Evolutionary conservation across 2,888 invertebrate species (phyloP), one percentile per base, ranked within the genome.

Genomic region (Synergus gifuensis): DNA sequence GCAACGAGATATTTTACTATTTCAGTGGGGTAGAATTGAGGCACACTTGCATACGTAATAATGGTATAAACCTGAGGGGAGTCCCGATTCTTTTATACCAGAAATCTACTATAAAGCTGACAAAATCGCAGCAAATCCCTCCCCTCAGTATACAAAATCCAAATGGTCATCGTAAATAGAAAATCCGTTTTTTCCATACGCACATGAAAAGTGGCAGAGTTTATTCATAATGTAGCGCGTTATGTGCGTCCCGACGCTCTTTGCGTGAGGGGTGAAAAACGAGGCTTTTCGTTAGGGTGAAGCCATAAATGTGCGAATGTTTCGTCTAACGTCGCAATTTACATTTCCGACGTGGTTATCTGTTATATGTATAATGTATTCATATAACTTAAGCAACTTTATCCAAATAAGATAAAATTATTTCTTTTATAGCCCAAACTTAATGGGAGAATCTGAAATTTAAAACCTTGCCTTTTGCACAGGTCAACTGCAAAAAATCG

Each of bases 131-230:
- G 85, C 77, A 81, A 83, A 83, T 84, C 79, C 83, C 83, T 81
- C 80, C 82, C 83, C 79, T 85, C 81, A 80, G 85, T 84, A 84
- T 85, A 85, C 86, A 83, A 88, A 87, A 89, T 88, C 90, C 88
- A 90, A 90, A 90, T 90, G 90, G 90, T 90, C 90, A 90, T 90
- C 90, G 90, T 90, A 90, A 90, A 90, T 89, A 88, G 88, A 90
- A 90, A 88, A 90, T 89, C 89, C 88, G 87, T 87, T 87, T 89
- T 88, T 88, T 87, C 80, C 83, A 82, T 81, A 84, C 81, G 82
- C 83, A 83, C 82, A 60, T 79, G 83, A 83, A 88, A 89, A 89
- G 86, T 86, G 84, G 83, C 83, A 79, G 85, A 86, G 86, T 87
- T 87, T 87, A 89, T 89, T 88, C 87, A 85, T 85, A 83, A 84